Conservation (phyloP, 2,888 invertebrate genomes). For the Hymenopus coronatus region DNA sequence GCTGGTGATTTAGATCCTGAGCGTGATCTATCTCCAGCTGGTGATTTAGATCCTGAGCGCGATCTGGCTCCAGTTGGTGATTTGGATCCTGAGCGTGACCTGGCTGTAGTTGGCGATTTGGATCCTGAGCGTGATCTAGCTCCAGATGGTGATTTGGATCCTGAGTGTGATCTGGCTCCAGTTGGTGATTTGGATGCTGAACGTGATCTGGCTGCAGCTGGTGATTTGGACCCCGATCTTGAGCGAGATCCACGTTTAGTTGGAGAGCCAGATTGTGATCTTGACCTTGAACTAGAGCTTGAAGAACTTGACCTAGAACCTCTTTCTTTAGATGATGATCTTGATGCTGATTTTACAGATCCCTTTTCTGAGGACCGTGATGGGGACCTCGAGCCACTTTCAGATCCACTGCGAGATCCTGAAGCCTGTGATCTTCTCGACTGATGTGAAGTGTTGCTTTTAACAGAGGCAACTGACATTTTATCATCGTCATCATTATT, state of each 20-base stretch:
- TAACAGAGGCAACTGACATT: neutral
- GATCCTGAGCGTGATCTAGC: constrained; percentile 37
- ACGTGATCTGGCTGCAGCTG: constrained; percentile 34
- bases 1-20: constrained; percentile 35
- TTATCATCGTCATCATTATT: neutral
- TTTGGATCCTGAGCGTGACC: constrained; percentile 34
- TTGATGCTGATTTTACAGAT: neutral
- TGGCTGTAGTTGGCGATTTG: constrained; percentile 32
- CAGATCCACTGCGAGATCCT: constrained; percentile 2
- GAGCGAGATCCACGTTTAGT: constrained; percentile 36
- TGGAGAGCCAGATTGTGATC: constrained; percentile 37
- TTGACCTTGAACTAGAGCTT: constrained; percentile 6
- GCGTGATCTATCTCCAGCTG: neutral
- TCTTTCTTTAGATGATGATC: neutral
- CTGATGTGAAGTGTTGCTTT: neutral
- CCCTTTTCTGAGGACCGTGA: neutral
- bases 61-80: constrained; percentile 34
- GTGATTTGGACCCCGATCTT: constrained; percentile 36
- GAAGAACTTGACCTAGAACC: neutral
- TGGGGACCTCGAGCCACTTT: neutral
- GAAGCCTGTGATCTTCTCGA: constrained; percentile 16
- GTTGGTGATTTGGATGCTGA: constrained; percentile 37
- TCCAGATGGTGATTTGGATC: constrained; percentile 38
- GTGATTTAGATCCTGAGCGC: constrained; percentile 38
- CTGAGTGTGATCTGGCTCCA: constrained; percentile 33